A percentile compares a stretch with the other conserved stretches of the same genome.
These are phyloP conservation scores for Athalia cordata DNA, from an alignment of 2,888 invertebrate species.

Conservation along the genomic window DNA sequence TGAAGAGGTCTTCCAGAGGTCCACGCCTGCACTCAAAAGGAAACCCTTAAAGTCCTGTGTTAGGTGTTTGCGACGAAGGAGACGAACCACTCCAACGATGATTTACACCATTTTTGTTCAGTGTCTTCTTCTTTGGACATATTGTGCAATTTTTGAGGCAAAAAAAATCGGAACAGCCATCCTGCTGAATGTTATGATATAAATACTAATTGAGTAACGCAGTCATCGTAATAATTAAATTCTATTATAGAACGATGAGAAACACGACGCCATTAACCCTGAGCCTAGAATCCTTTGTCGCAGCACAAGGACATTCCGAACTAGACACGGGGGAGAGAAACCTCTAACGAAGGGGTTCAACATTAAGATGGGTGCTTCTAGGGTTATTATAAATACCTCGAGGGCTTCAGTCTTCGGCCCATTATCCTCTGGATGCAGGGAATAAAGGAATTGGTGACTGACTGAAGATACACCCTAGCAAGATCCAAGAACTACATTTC, in stretches of 20 bases:
- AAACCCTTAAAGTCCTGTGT: constrained; percentile 51
- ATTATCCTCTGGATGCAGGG: constrained; percentile 28
- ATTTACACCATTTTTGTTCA: background rate
- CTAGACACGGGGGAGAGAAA: constrained; percentile 7
- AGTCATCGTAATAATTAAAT: constrained; percentile 34
- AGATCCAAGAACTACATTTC: too few relatives aligned
- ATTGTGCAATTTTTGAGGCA: background rate
- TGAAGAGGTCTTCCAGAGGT: constrained; percentile 51
- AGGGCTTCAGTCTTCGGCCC: constrained; percentile 30
- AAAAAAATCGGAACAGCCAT: too few relatives aligned
- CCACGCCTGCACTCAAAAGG: constrained; percentile 46
- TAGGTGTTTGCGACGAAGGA: constrained; percentile 3
- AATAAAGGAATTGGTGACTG: constrained; percentile 4
- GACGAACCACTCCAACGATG: background rate
- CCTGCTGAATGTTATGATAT: background rate
- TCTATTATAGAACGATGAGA: constrained; percentile 28
- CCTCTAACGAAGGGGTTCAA: constrained; percentile 45
- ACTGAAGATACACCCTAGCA: too few relatives aligned
- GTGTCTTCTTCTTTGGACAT: too few relatives aligned
- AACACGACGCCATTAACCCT: constrained; percentile 42
- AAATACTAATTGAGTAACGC: constrained; percentile 39
- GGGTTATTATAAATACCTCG: constrained; percentile 49
- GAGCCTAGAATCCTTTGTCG: constrained; percentile 42
- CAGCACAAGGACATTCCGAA: constrained; percentile 45
- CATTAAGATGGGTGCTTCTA: constrained; percentile 47